Base-by-base conservation (phyloP, 2,888 invertebrate species). In the Hirudinaria manillensis region DNA sequence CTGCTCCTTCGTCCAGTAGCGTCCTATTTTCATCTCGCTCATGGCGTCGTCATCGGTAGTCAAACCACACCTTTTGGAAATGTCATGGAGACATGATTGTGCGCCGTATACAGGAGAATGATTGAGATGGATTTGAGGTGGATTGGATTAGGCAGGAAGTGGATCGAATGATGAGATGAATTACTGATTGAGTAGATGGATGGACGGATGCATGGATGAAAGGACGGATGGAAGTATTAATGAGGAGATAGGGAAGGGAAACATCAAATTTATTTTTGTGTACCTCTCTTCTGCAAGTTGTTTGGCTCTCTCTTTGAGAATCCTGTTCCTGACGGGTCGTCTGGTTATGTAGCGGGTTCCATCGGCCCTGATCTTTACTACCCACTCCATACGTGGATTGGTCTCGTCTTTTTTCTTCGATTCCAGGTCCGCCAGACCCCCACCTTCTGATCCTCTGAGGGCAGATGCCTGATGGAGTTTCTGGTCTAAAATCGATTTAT, bases 11-110 rank as follows among this genome's bases (percentile, higher is more conserved):
- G 89, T 89, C 90, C 91, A 92, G 83, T 91, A 92, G 45, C 90
- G 88, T 7, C 91, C 91, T 27, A 85, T 81, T 87, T 92, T 92
- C 77, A 91, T 87, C 82, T 91, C 91, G 21, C 91, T 91, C 84
- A 90, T 88, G 29, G 91, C 90, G 80, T 92, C 91, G 80, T 92
- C 92, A 82, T 92, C 92, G 0, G 91, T 91, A 0, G 90, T 90
- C 75, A 90, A 87, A 0, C 89, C 89, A 68, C 88, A 88, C n/a
- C 68, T 68, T 2, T 29, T 1, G 29, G 19, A 56, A 27, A 61
- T 7, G 24, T 61, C 61, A 61, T 19, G 61, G 24, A 61, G 10
- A 21, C 13, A n/a, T 61, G 13, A 10, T 13, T 61, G 10, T 19
- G 61, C n/a, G 61, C 10, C 61, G 24, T 53, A 53, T n/a, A n/a